A percentile compares a stretch with the other conserved stretches of the same genome.
phyloP scores from a whole-genome alignment of 2,888 invertebrate genomes.

The Zelleria hepariella region DNA sequence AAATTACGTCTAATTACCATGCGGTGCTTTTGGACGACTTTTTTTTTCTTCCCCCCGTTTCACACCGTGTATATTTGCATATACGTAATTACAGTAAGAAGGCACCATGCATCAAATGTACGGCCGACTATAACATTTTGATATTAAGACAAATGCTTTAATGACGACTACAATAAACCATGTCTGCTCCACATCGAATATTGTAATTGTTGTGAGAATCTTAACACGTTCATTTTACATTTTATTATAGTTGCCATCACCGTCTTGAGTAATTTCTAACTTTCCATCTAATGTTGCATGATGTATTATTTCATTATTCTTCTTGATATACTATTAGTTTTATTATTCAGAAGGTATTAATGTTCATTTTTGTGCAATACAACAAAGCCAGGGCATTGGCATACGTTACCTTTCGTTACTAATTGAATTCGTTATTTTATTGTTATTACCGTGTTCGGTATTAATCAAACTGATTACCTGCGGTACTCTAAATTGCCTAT shows the following conservation, averaged over 20 bases:
- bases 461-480: slow-evolving; percentile 70
- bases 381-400: slow-evolving; percentile 93
- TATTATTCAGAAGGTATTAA: slow-evolving; percentile 26
- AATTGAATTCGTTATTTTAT: slow-evolving; percentile 68
- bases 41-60: slow-evolving; percentile 64
- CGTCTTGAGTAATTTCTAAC: slow-evolving; percentile 52
- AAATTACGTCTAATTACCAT: slow-evolving; percentile 64
- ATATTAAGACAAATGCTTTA: slow-evolving; percentile 56
- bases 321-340: slow-evolving; percentile 19
- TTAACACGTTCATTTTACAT: slow-evolving; percentile 42
- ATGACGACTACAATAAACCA: slow-evolving; percentile 43
- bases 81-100: slow-evolving; percentile 59
- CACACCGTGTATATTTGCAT: slow-evolving; percentile 70
- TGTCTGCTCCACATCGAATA: slow-evolving; percentile 48
- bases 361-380: slow-evolving; percentile 68
- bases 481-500: slow-evolving; percentile 67
- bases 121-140: slow-evolving; percentile 54
- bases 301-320: slow-evolving; percentile 68
- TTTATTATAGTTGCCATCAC: slow-evolving; percentile 57
- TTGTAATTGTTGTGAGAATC: slow-evolving; percentile 60
- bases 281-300: slow-evolving; percentile 69
- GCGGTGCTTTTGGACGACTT: slow-evolving; percentile 49
- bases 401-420: slow-evolving; percentile 72
- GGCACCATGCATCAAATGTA: slow-evolving; percentile 53
- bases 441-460: slow-evolving; percentile 58